Evolutionary conservation across 2,797 vertebrate species (phyloP).

Genomic region (Enteromius radiatus): DNA sequence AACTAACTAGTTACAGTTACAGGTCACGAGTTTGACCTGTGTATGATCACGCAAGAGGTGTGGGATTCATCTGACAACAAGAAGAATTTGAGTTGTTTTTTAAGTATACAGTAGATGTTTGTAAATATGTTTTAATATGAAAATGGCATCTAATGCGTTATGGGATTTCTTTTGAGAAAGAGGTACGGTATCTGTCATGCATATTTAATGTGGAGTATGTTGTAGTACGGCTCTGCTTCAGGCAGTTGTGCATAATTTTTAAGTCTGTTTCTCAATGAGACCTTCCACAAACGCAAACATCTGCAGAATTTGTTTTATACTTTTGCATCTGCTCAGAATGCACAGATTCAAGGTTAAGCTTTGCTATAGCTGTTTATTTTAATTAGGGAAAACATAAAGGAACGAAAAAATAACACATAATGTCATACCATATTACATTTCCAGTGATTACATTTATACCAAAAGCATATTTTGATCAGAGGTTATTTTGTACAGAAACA

Average conservation of each 20-base stretch:
- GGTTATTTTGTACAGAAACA: neutral
- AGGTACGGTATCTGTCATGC: neutral
- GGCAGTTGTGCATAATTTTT: neutral
- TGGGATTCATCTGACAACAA: neutral
- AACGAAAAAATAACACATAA: neutral
- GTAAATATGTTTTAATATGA: neutral
- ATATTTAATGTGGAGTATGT: constrained; percentile 9
- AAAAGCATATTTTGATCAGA: neutral
- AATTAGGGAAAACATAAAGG: neutral
- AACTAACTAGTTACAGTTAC: neutral
- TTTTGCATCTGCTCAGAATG: neutral
- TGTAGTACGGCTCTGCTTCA: neutral
- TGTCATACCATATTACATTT: neutral
- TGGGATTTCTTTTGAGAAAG: neutral
- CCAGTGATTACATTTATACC: neutral
- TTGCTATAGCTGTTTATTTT: neutral
- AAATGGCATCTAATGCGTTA: neutral
- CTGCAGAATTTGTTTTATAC: neutral
- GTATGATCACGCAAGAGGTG: neutral
- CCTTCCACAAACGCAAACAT: neutral
- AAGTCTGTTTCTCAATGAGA: neutral
- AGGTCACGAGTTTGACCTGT: neutral
- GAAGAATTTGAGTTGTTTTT: neutral
- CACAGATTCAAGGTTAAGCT: neutral
- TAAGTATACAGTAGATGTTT: neutral